Conservation (phyloP, 1,140 invertebrate species). For the Pseudomyrmex sp. region DNA sequence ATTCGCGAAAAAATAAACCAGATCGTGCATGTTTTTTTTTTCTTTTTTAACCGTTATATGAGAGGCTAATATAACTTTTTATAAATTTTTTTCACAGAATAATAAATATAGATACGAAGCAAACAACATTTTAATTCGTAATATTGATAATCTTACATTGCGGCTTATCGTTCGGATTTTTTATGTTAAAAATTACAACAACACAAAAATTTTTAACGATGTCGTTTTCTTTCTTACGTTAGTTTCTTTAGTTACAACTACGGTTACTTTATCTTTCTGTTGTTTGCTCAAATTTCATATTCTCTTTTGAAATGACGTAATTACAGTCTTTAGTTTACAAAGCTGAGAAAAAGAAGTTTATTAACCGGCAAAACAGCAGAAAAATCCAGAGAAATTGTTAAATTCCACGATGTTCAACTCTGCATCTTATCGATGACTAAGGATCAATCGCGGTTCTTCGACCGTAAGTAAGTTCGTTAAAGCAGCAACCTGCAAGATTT, state of each 20-base stretch:
- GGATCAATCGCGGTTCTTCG: constrained; percentile 25
- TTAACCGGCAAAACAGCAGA: constrained; percentile 28
- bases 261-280: constrained; percentile 8
- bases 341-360: constrained; percentile 37
- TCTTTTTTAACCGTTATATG: no score
- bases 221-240: neutral
- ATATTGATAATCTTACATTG: no score
- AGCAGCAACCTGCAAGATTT: constrained; percentile 1
- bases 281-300: constrained; percentile 27
- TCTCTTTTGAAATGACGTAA: constrained; percentile 21
- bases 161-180: neutral
- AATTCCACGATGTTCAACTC: neutral
- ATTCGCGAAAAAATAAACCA: constrained; percentile 31
- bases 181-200: neutral
- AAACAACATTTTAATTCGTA: no score
- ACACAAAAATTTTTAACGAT: constrained; percentile 22
- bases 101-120: no score
- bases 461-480: neutral
- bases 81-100: no score
- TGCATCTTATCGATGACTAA: constrained; percentile 16
- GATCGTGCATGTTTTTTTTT: neutral
- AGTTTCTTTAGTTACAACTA: neutral
- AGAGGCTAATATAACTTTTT: no score
- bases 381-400: constrained; percentile 5
- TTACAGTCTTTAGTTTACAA: constrained; percentile 38